A percentile compares a stretch with the other conserved stretches of the same genome.
Evolutionary conservation across 2,113 vertebrate genomes (phyloP).

Genomic region (Chauna torquata): DNA sequence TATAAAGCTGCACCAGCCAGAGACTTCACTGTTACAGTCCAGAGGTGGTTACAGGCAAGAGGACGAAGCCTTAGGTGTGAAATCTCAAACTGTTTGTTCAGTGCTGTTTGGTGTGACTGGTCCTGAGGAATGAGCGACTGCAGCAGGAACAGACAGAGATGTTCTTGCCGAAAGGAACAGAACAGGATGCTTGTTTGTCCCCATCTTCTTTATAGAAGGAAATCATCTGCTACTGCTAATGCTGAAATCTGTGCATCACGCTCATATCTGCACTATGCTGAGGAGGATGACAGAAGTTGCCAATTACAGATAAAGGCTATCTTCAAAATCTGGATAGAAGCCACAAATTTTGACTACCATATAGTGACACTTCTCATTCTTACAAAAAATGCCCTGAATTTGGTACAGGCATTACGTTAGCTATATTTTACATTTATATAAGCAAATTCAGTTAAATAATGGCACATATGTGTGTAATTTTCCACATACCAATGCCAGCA

Average conservation of each 20-base stretch:
- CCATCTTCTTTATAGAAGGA: constrained; percentile 13
- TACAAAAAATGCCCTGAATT: background rate
- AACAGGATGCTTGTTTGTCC: constrained; percentile 23
- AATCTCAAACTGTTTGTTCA: background rate
- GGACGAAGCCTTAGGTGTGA: background rate
- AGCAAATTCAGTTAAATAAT: background rate
- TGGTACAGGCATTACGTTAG: background rate
- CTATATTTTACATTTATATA: background rate
- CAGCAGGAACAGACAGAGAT: background rate
- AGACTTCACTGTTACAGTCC: background rate
- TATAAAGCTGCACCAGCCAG: background rate
- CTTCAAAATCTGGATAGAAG: background rate
- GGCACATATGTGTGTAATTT: constrained; percentile 7
- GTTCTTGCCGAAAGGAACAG: constrained; percentile 12
- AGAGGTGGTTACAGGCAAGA: background rate
- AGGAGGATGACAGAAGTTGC: background rate
- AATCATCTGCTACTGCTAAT: background rate
- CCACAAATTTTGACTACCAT: background rate
- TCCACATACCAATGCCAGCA: background rate
- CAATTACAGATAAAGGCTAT: constrained; percentile 13
- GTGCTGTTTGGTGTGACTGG: background rate
- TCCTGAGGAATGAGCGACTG: background rate
- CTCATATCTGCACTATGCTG: background rate
- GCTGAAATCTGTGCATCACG: background rate
- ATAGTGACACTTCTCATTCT: background rate